A percentile compares a stretch with the other conserved stretches of the same genome.
These are phyloP conservation scores for Burhinus oedicnemus DNA, from an alignment of 2,113 vertebrate species.

Conservation along the genomic window DNA sequence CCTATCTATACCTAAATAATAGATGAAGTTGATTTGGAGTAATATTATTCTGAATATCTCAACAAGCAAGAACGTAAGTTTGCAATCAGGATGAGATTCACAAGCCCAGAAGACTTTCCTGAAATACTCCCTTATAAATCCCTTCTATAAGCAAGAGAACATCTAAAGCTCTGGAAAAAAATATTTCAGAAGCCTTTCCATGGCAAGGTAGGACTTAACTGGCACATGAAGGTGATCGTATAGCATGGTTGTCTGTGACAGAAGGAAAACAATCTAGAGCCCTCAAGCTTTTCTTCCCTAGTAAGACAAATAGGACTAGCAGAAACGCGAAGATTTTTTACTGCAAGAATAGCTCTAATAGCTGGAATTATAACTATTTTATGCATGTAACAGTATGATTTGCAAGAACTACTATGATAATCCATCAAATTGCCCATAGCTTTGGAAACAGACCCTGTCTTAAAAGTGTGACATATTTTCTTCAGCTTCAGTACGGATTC, in stretches of 20 bases:
- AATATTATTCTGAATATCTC: not conserved
- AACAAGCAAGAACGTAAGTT: rapidly evolving
- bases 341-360: not conserved
- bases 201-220: not conserved
- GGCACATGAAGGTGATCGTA: not conserved
- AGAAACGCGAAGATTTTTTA: not conserved
- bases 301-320: not conserved
- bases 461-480: not conserved
- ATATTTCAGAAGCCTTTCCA: not conserved
- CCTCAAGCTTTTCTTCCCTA: not conserved
- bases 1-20: not conserved
- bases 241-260: not conserved
- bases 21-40: not conserved
- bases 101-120: not conserved
- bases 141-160: not conserved
- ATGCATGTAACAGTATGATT: not conserved
- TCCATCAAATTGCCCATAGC: not conserved
- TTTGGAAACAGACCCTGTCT: not conserved
- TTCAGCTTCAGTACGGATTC: not conserved
- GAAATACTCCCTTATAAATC: not conserved
- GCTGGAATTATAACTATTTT: not conserved
- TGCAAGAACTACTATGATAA: not conserved
- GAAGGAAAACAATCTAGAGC: not conserved
- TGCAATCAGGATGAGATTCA: not conserved
- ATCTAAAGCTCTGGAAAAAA: not conserved